Conservation (phyloP, 2,888 invertebrate genomes). For the Oasisia sp. region DNA sequence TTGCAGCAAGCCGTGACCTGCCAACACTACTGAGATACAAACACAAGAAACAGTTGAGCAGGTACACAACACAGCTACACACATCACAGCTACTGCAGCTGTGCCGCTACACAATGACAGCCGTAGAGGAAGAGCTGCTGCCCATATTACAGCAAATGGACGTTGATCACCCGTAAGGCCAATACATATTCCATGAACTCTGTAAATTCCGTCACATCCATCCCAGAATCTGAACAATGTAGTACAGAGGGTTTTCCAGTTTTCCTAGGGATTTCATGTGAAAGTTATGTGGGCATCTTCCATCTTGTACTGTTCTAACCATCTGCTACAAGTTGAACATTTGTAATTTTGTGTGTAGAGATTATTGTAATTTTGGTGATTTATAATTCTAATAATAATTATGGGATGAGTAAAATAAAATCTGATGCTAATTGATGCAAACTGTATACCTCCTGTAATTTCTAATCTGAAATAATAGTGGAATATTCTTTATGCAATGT, state of each 20-base stretch:
- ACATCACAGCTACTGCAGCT: background rate
- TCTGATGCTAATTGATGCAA: too few species aligned
- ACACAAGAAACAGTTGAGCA: background rate
- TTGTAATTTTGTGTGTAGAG: too few species aligned
- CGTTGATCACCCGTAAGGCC: background rate
- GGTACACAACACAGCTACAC: background rate
- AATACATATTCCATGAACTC: background rate
- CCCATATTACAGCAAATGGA: background rate
- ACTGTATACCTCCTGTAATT: too few species aligned
- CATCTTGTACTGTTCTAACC: too few species aligned
- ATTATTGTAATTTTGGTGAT: too few species aligned
- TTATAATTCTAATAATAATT: too few species aligned
- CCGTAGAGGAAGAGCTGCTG: background rate
- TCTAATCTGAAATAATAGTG: too few species aligned
- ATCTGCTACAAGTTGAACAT: too few species aligned
- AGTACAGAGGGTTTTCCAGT: background rate
- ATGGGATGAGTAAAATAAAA: too few species aligned
- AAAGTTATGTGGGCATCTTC: too few species aligned
- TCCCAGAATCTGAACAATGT: background rate
- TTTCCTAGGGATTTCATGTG: too few species aligned
- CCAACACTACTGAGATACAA: background rate
- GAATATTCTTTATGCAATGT: too few species aligned
- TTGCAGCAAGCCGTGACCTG: background rate
- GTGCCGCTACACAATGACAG: background rate
- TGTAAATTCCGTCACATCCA: background rate